Percentiles rank a stretch among this genome's conserved stretches.
phyloP scores from a whole-genome alignment of 1,140 invertebrate genomes.

The Littorina saxatilis region DNA sequence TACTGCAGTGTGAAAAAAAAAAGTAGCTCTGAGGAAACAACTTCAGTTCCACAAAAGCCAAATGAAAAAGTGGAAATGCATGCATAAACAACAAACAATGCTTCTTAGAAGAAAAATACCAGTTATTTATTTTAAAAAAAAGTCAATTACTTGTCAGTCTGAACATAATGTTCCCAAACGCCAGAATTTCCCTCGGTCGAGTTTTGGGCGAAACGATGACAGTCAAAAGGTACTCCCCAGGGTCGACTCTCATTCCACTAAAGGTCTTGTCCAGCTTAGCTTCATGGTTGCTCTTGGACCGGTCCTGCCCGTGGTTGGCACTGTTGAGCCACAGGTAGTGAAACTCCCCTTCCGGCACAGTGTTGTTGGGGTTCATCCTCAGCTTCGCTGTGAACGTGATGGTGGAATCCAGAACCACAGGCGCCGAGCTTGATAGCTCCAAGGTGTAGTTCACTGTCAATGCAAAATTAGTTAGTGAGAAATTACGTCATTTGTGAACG shows the following conservation, averaged over 20 bases:
- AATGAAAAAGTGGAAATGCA: too few species aligned
- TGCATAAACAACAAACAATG: too few species aligned
- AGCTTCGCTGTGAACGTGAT: not conserved
- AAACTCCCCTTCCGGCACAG: not conserved
- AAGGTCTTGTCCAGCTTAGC: not conserved
- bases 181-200: not conserved
- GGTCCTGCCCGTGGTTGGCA: not conserved
- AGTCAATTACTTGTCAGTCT: conserved; percentile 31
- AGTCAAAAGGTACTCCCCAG: conserved; percentile 15
- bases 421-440: not conserved
- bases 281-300: not conserved
- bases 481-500: too few species aligned
- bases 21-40: too few species aligned
- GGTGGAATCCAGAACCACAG: conserved; percentile 13
- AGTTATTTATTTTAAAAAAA: too few species aligned
- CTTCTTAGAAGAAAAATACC: too few species aligned
- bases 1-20: too few species aligned
- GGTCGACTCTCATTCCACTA: not conserved
- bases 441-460: conserved; percentile 14
- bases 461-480: too few species aligned
- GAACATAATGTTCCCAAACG: not conserved
- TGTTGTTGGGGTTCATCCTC: not conserved
- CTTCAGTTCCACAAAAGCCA: too few species aligned
- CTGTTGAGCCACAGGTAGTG: conserved; percentile 11
- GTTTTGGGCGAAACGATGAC: not conserved